A percentile compares a stretch with the other conserved stretches of the same genome.
phyloP scores from a whole-genome alignment of 2,888 invertebrate genomes.

The Oithona nana region DNA sequence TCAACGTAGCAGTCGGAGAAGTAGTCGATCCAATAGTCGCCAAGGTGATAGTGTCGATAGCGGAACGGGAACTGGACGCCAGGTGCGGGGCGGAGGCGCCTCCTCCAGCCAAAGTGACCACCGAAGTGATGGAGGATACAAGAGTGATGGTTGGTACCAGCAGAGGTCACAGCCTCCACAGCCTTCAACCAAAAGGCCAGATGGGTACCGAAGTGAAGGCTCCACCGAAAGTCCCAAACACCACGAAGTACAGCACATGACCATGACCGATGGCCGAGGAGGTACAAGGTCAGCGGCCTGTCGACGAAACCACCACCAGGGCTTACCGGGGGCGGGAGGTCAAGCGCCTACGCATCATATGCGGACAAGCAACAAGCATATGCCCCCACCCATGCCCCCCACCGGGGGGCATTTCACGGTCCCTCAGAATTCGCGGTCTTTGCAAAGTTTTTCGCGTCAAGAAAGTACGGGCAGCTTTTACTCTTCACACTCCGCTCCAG shows the following conservation, averaged over 20 bases:
- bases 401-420: not conserved
- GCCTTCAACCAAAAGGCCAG: not conserved
- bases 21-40: not conserved
- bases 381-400: not conserved
- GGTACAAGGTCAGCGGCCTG: not conserved
- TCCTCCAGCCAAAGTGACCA: not conserved
- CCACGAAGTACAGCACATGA: not conserved
- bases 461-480: not conserved
- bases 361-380: not conserved
- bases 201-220: constrained; percentile 8
- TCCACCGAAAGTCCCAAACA: not conserved
- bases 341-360: not conserved
- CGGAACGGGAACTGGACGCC: not conserved
- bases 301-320: not conserved
- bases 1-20: not conserved
- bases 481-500: not conserved
- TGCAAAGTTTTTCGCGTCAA: not conserved
- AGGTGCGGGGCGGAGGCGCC: not conserved
- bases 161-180: not conserved
- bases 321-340: not conserved
- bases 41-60: not conserved
- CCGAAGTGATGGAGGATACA: not conserved
- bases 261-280: not conserved
- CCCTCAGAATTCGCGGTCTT: not conserved
- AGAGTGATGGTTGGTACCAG: not conserved